These are phyloP conservation scores for Nibea coibor DNA, from an alignment of 2,113 vertebrate species.

Conservation along the genomic window DNA sequence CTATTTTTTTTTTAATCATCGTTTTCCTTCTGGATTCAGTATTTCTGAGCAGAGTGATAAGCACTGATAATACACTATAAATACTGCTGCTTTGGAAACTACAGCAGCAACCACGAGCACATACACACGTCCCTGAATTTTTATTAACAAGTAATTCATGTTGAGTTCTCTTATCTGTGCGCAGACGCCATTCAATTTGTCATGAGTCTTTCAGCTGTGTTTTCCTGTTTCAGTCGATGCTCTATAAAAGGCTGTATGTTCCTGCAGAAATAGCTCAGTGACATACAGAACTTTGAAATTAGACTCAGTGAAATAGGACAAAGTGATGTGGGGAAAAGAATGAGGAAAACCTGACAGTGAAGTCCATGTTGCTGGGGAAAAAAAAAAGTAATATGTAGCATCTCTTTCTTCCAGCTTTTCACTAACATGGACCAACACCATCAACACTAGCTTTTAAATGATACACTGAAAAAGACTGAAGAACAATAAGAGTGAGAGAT, in stretches of 20 bases:
- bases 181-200: constrained; percentile 20
- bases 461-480: too few relatives aligned
- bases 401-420: constrained; percentile 1
- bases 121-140: constrained; percentile 54
- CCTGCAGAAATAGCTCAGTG: neutral
- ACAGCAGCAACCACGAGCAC: constrained; percentile 5
- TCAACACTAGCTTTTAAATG: too few relatives aligned
- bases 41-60: constrained; percentile 26
- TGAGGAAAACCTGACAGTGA: neutral
- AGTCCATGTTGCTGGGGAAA: neutral
- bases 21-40: constrained; percentile 14
- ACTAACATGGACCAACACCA: too few relatives aligned
- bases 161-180: constrained; percentile 15
- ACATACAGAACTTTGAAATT: constrained; percentile 6
- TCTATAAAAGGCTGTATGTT: neutral
- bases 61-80: constrained; percentile 20
- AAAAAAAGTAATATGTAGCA: neutral
- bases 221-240: constrained; percentile 1
- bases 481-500: too few relatives aligned
- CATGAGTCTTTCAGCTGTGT: constrained; percentile 15
- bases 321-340: neutral
- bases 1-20: constrained; percentile 33
- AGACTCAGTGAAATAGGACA: neutral
- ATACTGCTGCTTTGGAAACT: constrained; percentile 8
- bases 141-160: constrained; percentile 54